These are phyloP conservation scores for Apis florea DNA, from an alignment of 1,140 invertebrate genomes.

Conservation along the genomic window DNA sequence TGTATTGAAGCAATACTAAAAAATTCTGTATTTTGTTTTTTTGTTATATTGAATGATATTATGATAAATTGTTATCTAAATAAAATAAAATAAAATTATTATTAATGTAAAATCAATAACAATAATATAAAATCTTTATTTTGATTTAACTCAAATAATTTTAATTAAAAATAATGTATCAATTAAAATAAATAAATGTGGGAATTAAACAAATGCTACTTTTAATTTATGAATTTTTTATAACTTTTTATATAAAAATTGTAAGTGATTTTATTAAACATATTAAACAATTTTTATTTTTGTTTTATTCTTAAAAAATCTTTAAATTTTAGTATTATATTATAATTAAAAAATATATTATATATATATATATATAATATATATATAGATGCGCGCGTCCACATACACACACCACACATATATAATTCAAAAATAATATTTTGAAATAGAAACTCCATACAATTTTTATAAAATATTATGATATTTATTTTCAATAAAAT, in stretches of 20 bases:
- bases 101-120: too few species aligned
- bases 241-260: neutral
- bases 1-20: neutral
- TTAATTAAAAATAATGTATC: neutral
- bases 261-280: neutral
- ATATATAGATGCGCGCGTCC: too few species aligned
- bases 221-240: neutral
- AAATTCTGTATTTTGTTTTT: neutral
- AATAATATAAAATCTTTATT: neutral
- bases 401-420: too few species aligned
- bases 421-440: neutral
- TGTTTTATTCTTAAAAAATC: neutral
- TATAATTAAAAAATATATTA: neutral
- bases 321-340: neutral
- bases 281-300: neutral
- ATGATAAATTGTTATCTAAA: neutral
- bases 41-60: neutral
- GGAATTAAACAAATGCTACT: neutral
- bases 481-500: slow-evolving; percentile 7
- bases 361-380: too few species aligned
- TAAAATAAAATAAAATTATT: neutral
- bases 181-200: neutral
- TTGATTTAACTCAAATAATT: neutral
- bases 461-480: neutral
- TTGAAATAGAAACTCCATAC: neutral